Evolutionary conservation across 1,140 invertebrate genomes (phyloP), one percentile per base, ranked within the genome.

Genomic region (Colletes latitarsis): DNA sequence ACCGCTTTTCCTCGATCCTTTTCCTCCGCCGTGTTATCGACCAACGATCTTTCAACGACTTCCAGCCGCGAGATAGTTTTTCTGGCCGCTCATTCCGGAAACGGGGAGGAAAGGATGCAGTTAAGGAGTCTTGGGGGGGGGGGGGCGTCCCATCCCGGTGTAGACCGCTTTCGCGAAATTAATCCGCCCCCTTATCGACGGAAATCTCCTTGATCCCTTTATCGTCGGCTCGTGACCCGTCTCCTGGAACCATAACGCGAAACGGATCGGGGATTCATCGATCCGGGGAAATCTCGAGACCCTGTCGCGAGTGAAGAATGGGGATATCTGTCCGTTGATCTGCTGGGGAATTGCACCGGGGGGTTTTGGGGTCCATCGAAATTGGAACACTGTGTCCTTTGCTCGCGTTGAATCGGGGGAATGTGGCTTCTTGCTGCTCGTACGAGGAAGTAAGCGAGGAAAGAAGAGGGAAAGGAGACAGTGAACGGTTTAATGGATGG

Each of bases 161-260:
- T 55, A 41, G 77, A 72, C 19, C 39, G 55, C 39, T 72, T 12
- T 66, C 52, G 17, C 69, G 62, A 73, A 73, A 74, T 67, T 73
- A 58, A 80, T 64, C 71, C 46, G n/a, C 10, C 6, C 21, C 30
- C 19, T 55, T 62, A 68, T 60, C 46, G 30, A 4, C 4, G 6
- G 30, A 39, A 12, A 49, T 55, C 57, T 62, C 14, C 43, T 10
- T 19, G 9, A 52, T 63, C 57, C 57, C 52, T 68, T 68, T 77
- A 77, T 70, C 46, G 58, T 30, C 30, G 46, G n/a, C 6, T 10
- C 41, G 19, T 19, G 73, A 64, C 17, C 21, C 63, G 6, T 0
- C 15, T 30, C 4, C 3, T 3, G 41, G 6, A 10, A 6, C 30
- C 43, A 67, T 67, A 12, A 49, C 64, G 43, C 64, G 46, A 49